A percentile compares a stretch with the other conserved stretches of the same genome.
Evolutionary conservation across 1,140 invertebrate genomes (phyloP).

Genomic region (Ephestia elutella): DNA sequence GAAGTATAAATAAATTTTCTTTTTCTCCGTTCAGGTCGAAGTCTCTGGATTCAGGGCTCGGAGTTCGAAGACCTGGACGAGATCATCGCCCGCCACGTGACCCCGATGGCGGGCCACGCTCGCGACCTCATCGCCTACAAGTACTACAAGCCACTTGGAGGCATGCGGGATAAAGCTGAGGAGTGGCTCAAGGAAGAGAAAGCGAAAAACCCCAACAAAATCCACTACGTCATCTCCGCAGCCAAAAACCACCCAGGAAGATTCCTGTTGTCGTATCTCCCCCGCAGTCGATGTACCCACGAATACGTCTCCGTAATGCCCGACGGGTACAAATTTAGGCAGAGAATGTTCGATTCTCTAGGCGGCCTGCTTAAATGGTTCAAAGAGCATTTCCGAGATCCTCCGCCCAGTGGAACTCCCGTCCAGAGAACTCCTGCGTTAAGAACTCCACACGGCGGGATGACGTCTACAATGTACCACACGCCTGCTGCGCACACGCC

Average conservation of each 20-base stretch:
- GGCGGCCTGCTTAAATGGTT: slow-evolving; percentile 95
- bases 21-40: slow-evolving; percentile 66
- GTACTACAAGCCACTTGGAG: slow-evolving; percentile 86
- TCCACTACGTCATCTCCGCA: slow-evolving; percentile 93
- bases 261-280: slow-evolving; percentile 95
- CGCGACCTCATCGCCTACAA: slow-evolving; percentile 94
- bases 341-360: slow-evolving; percentile 90
- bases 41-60: slow-evolving; percentile 90
- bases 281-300: slow-evolving; percentile 86
- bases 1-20: no score
- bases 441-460: slow-evolving; percentile 78
- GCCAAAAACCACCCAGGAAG: slow-evolving; percentile 94
- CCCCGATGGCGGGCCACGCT: slow-evolving; percentile 95
- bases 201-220: slow-evolving; percentile 88
- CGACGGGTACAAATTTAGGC: slow-evolving; percentile 94
- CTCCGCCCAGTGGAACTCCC: slow-evolving; percentile 86
- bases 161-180: slow-evolving; percentile 89
- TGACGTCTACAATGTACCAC: slow-evolving; percentile 74
- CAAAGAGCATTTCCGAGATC: slow-evolving; percentile 97
- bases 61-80: slow-evolving; percentile 99
- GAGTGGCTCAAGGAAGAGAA: slow-evolving; percentile 91
- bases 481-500: slow-evolving; percentile 82
- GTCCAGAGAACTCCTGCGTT: slow-evolving; percentile 44
- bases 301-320: slow-evolving; percentile 94
- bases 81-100: slow-evolving; percentile 97